Percentiles rank a stretch among this genome's conserved stretches.
These are phyloP conservation scores for Channa striata DNA, from an alignment of 2,797 vertebrate genomes.

Conservation along the genomic window DNA sequence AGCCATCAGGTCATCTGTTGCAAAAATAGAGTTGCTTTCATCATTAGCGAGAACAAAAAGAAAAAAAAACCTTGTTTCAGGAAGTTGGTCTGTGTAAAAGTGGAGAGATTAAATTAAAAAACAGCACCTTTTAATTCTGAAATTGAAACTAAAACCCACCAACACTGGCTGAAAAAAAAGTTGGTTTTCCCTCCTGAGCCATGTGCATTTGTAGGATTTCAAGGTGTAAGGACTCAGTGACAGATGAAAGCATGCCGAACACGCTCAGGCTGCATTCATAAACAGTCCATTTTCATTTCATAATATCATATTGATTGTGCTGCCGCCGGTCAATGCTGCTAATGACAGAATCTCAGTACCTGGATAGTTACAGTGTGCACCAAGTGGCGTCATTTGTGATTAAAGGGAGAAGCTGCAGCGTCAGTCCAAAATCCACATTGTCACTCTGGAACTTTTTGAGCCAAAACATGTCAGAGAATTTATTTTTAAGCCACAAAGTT, in stretches of 20 bases:
- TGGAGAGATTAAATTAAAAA: background rate
- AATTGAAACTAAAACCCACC: background rate
- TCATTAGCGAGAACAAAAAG: background rate
- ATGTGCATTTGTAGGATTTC: conserved; percentile 1
- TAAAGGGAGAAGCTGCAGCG: conserved; percentile 7
- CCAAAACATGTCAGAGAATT: background rate
- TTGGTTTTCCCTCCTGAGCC: background rate
- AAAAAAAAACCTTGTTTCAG: background rate
- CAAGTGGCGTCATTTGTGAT: conserved; percentile 43
- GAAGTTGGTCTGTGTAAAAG: background rate
- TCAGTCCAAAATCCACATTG: background rate
- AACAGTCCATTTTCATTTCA: conserved; percentile 45
- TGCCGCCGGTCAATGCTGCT: conserved; percentile 51
- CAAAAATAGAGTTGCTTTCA: conserved; percentile 8
- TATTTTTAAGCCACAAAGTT: background rate
- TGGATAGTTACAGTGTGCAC: conserved; percentile 22
- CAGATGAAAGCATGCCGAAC: conserved; percentile 4
- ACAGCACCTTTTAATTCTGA: background rate
- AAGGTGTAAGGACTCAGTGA: conserved; percentile 1
- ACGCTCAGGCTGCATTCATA: conserved; percentile 21
- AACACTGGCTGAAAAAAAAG: background rate
- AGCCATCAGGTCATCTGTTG: background rate
- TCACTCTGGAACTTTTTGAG: conserved; percentile 10
- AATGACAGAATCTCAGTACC: conserved; percentile 51
- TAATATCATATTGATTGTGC: conserved; percentile 42